phyloP scores from a whole-genome alignment of 1,140 invertebrate genomes.

The Babylonia areolata region DNA sequence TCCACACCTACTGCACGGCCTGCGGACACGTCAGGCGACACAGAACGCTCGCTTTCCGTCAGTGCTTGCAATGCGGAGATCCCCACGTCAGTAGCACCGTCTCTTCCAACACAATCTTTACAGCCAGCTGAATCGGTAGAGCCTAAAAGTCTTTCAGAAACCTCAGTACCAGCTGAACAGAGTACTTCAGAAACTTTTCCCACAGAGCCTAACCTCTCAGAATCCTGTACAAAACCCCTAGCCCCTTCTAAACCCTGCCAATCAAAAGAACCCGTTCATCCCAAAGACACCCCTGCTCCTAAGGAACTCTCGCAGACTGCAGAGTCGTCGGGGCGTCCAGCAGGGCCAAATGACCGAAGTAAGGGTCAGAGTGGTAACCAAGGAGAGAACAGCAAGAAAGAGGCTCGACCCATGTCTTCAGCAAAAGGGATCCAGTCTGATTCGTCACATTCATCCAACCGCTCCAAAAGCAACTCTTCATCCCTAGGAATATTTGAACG shows the following conservation, averaged over 20 bases:
- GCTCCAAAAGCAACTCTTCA: not conserved
- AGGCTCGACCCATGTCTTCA: not conserved
- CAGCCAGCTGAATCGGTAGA: not conserved
- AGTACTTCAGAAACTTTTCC: not conserved
- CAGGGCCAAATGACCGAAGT: not conserved
- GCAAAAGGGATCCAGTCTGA: not conserved
- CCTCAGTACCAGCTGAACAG: not conserved
- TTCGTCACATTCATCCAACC: not conserved
- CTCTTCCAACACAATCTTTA: not conserved
- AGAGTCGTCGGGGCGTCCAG: not conserved
- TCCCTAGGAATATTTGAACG: slow-evolving; percentile 23
- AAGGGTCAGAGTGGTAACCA: not conserved
- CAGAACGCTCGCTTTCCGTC: not conserved
- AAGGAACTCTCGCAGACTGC: not conserved
- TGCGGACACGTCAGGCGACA: not conserved
- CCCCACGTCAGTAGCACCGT: not conserved
- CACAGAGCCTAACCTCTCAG: not conserved
- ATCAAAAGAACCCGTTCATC: not conserved
- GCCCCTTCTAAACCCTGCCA: not conserved
- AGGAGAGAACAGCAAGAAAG: not conserved
- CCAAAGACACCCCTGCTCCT: not conserved
- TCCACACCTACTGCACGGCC: not conserved
- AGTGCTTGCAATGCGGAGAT: not conserved
- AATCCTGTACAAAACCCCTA: not conserved
- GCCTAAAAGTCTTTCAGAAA: not conserved